Conservation (phyloP, 2,888 invertebrate genomes). For the Diplazon laetatorius region DNA sequence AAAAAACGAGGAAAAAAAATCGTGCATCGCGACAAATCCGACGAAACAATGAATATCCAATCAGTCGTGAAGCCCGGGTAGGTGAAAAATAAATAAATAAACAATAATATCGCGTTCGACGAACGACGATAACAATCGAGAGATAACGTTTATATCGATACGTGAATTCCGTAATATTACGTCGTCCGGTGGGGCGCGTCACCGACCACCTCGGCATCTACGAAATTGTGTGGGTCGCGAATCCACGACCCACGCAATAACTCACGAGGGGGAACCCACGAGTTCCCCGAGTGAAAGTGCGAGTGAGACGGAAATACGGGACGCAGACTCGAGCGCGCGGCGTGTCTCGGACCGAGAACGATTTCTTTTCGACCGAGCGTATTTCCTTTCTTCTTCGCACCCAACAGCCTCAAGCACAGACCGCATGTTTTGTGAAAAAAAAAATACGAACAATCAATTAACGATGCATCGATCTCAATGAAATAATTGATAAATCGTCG, state of each 20-base stretch:
- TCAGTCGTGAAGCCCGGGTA: too few relatives aligned
- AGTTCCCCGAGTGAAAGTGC: too few relatives aligned
- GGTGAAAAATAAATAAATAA: too few relatives aligned
- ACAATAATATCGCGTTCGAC: too few relatives aligned
- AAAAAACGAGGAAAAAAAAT: too few relatives aligned
- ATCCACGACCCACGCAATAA: conserved; percentile 54
- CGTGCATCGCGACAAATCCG: too few relatives aligned
- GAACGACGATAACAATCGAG: too few relatives aligned
- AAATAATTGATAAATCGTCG: too few relatives aligned
- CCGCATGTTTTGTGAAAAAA: conserved; percentile 37
- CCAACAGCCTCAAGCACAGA: background rate
- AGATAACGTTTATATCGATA: too few relatives aligned
- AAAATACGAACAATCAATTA: too few relatives aligned
- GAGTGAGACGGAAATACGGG: conserved; percentile 25
- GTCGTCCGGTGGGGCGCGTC: background rate
- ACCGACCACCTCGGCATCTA: background rate
- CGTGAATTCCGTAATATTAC: background rate
- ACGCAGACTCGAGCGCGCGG: background rate
- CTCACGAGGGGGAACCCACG: background rate
- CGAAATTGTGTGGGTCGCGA: conserved; percentile 54
- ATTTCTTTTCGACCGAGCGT: conserved; percentile 34
- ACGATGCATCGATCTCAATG: too few relatives aligned
- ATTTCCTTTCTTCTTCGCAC: background rate
- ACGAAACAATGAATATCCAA: too few relatives aligned
- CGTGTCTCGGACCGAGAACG: conserved; percentile 53